Percentiles rank a stretch among this genome's conserved stretches.
phyloP scores from a whole-genome alignment of 2,113 vertebrate species.

The Prunella himalayana region DNA sequence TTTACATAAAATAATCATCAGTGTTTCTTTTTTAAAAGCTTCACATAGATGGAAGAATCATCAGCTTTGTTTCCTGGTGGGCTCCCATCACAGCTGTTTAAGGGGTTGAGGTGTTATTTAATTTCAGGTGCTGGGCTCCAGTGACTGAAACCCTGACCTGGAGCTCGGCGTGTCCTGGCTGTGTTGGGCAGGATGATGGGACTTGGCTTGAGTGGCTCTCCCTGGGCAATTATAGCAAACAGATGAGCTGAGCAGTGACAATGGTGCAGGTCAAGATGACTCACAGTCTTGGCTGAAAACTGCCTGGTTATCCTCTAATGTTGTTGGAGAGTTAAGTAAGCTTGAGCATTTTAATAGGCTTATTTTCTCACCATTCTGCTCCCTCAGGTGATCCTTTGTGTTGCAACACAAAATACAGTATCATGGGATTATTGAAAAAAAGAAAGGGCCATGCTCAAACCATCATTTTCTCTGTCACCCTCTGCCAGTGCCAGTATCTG shows the following conservation, averaged over 20 bases:
- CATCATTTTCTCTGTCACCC: neutral
- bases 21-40: neutral
- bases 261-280: neutral
- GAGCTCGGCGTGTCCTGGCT: fast-evolving
- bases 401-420: constrained; percentile 8
- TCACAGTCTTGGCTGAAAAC: constrained; percentile 23
- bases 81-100: neutral
- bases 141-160: neutral
- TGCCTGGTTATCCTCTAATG: neutral
- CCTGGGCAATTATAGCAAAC: fast-evolving
- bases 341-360: neutral
- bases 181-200: neutral
- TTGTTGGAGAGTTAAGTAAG: neutral
- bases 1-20: neutral
- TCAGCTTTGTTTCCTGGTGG: neutral
- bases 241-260: neutral
- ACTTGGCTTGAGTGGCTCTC: neutral
- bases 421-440: neutral
- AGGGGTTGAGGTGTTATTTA: neutral
- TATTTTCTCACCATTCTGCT: constrained; percentile 47
- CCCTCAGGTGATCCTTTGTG: constrained; percentile 52
- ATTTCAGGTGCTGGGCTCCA: neutral
- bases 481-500: neutral
- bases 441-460: neutral
- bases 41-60: fast-evolving